Conservation (phyloP, 1,140 invertebrate genomes). For the Drosophila paulistorum region DNA sequence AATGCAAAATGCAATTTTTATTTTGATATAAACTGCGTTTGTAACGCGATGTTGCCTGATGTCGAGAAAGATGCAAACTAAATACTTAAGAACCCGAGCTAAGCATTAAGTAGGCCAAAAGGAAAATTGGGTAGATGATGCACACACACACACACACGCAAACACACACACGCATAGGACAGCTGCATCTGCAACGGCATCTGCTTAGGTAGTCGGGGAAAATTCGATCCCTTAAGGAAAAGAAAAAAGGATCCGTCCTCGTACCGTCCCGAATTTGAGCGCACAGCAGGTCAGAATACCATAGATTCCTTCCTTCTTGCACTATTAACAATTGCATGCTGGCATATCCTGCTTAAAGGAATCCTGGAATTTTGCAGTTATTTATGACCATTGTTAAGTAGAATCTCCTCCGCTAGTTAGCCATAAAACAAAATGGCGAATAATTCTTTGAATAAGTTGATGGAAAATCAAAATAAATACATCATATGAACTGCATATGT, state of each 20-base stretch:
- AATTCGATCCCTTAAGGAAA: conserved; percentile 56
- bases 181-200: conserved; percentile 52
- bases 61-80: conserved; percentile 58
- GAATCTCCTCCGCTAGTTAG: neutral
- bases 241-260: conserved; percentile 18
- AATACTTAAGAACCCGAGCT: conserved; percentile 47
- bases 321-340: conserved; percentile 3
- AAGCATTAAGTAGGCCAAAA: conserved; percentile 66
- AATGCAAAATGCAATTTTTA: neutral
- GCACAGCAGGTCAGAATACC: conserved; percentile 68
- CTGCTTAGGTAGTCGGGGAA: conserved; percentile 54
- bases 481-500: neutral
- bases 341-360: neutral
- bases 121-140: conserved; percentile 15
- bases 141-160: neutral
- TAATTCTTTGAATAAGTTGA: neutral
- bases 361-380: conserved; percentile 17
- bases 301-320: neutral
- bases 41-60: conserved; percentile 71
- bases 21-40: conserved; percentile 53
- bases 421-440: conserved; percentile 7
- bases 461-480: conserved; percentile 8
- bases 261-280: conserved; percentile 52
- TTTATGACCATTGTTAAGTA: conserved; percentile 23
- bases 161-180: neutral